These are phyloP conservation scores for Botia almorhae DNA, from an alignment of 2,797 vertebrate species.

Conservation along the genomic window DNA sequence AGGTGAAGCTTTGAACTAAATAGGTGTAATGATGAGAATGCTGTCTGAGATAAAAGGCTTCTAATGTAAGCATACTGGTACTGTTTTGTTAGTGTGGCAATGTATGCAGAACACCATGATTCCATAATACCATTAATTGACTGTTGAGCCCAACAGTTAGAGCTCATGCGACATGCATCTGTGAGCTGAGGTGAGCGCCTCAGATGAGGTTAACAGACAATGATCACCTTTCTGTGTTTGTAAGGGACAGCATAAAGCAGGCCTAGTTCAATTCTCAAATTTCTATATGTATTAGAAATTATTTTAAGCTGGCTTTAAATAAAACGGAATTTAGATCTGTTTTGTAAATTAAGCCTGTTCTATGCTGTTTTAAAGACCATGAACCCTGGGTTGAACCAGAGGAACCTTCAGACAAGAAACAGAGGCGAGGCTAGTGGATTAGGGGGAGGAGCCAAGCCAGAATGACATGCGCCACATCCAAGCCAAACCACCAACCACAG, in stretches of 20 bases:
- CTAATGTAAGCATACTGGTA: conserved; percentile 2
- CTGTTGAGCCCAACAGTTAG: conserved; percentile 32
- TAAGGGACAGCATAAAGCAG: conserved; percentile 15
- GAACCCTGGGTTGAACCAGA: background rate
- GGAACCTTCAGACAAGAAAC: conserved; percentile 1
- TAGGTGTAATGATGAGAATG: background rate
- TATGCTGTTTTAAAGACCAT: conserved; percentile 15
- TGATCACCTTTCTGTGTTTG: conserved; percentile 5
- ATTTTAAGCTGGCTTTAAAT: background rate
- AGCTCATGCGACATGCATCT: conserved; percentile 59
- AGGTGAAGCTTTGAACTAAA: background rate
- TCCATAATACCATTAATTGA: conserved; percentile 21
- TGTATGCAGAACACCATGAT: conserved; percentile 7
- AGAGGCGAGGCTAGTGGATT: conserved; percentile 28
- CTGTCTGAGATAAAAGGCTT: background rate
- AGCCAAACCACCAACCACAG: conserved; percentile 49
- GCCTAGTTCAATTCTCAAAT: background rate
- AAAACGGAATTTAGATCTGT: background rate
- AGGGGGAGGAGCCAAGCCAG: conserved; percentile 67
- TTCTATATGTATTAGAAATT: background rate
- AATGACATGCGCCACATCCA: conserved; percentile 61
- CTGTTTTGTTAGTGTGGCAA: conserved; percentile 36
- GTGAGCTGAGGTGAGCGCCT: background rate
- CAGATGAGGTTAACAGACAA: conserved; percentile 38
- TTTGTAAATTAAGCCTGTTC: conserved; percentile 25